A percentile compares a stretch with the other conserved stretches of the same genome.
phyloP scores from a whole-genome alignment of 2,113 vertebrate genomes.

The Lipotes vexillifer region DNA sequence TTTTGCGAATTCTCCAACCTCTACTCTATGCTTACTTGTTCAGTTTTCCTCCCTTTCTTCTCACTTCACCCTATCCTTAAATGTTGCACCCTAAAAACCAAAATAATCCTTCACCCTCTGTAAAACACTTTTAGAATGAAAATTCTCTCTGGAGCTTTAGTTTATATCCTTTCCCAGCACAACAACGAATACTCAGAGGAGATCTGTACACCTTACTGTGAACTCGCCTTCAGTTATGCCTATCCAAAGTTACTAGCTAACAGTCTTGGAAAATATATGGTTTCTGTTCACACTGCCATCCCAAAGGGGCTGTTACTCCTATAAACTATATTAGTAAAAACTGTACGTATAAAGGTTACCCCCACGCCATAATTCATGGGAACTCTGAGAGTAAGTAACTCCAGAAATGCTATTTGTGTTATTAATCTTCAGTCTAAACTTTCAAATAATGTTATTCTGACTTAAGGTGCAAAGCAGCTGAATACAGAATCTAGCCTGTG shows the following conservation, averaged over 20 bases:
- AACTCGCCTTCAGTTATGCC: not conserved
- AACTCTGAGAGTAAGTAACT: not conserved
- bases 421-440: conserved; percentile 5
- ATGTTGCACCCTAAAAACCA: not conserved
- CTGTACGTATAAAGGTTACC: not conserved
- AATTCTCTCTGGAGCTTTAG: not conserved
- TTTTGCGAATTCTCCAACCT: not conserved
- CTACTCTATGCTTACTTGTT: not conserved
- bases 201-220: not conserved
- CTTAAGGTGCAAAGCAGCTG: not conserved
- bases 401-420: not conserved
- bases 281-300: not conserved
- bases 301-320: not conserved
- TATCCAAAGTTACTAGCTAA: not conserved
- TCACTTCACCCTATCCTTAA: not conserved
- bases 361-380: not conserved
- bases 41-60: not conserved
- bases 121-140: conserved; percentile 4
- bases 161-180: not conserved
- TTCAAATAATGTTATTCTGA: conserved; percentile 1
- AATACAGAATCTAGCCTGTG: not conserved
- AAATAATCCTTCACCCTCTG: not conserved
- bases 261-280: not conserved
- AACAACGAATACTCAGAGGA: not conserved
- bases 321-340: not conserved